Percentiles rank a stretch among this genome's conserved stretches.
Conservation (phyloP, 2,113 vertebrate genomes). For the Salminus brasiliensis region DNA sequence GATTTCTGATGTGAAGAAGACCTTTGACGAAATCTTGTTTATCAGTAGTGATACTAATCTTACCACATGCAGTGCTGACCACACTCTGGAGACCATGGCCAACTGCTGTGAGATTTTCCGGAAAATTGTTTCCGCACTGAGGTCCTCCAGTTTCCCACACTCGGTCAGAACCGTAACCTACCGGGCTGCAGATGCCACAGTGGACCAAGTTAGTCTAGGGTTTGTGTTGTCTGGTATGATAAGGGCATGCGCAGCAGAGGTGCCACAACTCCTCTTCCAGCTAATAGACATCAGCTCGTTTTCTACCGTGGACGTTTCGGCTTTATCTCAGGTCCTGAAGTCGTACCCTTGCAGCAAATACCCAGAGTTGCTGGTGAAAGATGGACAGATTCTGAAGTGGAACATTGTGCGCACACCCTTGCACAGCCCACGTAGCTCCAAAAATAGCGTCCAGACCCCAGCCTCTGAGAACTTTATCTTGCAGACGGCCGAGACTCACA, state of each 20-base stretch:
- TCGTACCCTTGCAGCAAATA: constrained; percentile 70
- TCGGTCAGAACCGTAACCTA: constrained; percentile 79
- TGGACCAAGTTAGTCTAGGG: constrained; percentile 79
- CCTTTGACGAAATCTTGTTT: constrained; percentile 80
- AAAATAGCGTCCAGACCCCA: constrained; percentile 37
- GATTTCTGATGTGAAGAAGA: constrained; percentile 61
- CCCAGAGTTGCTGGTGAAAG: constrained; percentile 79
- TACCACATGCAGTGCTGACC: constrained; percentile 57
- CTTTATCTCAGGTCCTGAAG: constrained; percentile 72
- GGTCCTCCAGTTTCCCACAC: constrained; percentile 58
- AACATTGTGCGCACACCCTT: constrained; percentile 72
- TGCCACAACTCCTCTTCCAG: constrained; percentile 80
- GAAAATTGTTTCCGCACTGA: constrained; percentile 76
- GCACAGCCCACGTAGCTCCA: constrained; percentile 3
- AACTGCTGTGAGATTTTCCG: constrained; percentile 81
- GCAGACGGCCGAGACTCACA: constrained; percentile 76
- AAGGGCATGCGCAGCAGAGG: constrained; percentile 77
- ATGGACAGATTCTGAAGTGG: constrained; percentile 68
- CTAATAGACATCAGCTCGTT: constrained; percentile 75
- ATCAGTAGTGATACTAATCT: constrained; percentile 81
- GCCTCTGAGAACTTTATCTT: constrained; percentile 70
- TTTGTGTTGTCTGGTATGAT: constrained; percentile 82
- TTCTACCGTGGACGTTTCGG: constrained; percentile 71
- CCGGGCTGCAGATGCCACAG: constrained; percentile 72
- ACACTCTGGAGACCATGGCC: constrained; percentile 67